Evolutionary conservation across 1,140 invertebrate genomes (phyloP).

Genomic region (Dufourea novaeangliae): DNA sequence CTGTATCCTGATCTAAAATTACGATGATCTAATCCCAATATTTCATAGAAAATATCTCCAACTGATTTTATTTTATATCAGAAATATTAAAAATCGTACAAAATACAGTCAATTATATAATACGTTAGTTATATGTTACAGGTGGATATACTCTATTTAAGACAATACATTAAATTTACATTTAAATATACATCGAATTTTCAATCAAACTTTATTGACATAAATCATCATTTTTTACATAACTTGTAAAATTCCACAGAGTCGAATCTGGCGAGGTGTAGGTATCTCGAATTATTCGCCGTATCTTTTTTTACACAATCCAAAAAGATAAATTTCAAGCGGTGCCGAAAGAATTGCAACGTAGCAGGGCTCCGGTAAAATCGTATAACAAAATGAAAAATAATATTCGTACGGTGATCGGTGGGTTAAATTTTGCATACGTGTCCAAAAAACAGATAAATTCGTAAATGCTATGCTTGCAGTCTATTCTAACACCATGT

Average conservation of each 20-base stretch:
- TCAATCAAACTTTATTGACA: neutral
- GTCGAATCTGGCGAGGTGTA: neutral
- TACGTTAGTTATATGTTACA: neutral
- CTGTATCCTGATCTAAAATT: constrained; percentile 10
- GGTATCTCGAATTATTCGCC: neutral
- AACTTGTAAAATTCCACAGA: neutral
- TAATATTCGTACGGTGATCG: neutral
- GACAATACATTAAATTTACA: neutral
- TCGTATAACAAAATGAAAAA: neutral
- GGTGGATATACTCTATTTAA: neutral
- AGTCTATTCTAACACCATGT: neutral
- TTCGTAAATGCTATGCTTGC: neutral
- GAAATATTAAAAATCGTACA: neutral
- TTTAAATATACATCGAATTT: neutral
- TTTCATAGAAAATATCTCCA: neutral
- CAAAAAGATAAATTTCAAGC: neutral
- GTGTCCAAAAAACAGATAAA: neutral
- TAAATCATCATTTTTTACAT: neutral
- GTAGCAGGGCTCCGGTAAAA: neutral
- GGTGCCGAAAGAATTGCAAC: neutral
- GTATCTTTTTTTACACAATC: neutral
- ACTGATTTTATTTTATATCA: neutral
- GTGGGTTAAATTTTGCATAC: neutral
- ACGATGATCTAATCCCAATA: neutral
- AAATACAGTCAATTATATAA: neutral